A percentile compares a stretch with the other conserved stretches of the same genome.
Evolutionary conservation across 2,888 invertebrate genomes (phyloP).

Genomic region (Griposia aprilina): DNA sequence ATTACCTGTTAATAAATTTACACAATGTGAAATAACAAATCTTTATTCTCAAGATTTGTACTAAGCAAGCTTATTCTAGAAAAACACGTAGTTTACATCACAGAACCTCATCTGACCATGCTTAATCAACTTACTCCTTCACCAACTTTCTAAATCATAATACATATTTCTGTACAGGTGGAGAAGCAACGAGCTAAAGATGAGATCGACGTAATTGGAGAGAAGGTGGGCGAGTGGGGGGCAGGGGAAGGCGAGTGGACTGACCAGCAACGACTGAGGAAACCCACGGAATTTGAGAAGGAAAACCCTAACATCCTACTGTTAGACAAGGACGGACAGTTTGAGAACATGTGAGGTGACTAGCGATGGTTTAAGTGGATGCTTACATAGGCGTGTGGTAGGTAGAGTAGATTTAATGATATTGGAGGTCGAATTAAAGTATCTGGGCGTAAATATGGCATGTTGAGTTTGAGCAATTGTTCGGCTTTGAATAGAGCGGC

Average conservation of each 20-base stretch:
- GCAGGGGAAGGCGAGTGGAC: constrained; percentile 94
- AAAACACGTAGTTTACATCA: neutral
- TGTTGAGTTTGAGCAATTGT: neutral
- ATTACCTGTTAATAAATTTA: too few species aligned
- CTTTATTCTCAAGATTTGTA: neutral
- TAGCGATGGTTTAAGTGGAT: constrained; percentile 26
- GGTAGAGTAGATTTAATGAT: constrained; percentile 14
- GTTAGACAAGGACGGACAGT: constrained; percentile 93
- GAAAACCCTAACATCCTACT: constrained; percentile 95
- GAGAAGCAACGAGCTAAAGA: constrained; percentile 93
- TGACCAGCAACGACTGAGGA: constrained; percentile 92
- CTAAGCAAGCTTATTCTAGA: neutral
- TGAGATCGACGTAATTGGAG: constrained; percentile 93
- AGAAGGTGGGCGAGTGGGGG: constrained; percentile 93
- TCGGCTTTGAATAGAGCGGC: too few species aligned
- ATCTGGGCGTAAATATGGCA: neutral
- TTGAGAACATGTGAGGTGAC: constrained; percentile 92
- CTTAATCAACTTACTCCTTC: neutral
- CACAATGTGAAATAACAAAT: neutral
- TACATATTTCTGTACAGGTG: constrained; percentile 84
- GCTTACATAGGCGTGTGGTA: constrained; percentile 42
- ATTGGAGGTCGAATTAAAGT: constrained; percentile 1
- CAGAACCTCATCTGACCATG: constrained; percentile 21
- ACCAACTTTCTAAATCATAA: neutral
- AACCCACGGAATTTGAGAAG: constrained; percentile 94